phyloP scores from a whole-genome alignment of 1,140 invertebrate genomes.

The Caenorhabditis elegans region WBcel235 BX284604.4:4828501-4829000 shows the following conservation, averaged over 20 bases:
- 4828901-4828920: too few species aligned
- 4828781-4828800: background rate
- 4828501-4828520: too few species aligned
- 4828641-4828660: background rate
- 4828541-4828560: background rate
- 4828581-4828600: conserved; percentile 6
- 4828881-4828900: background rate
- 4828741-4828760: background rate
- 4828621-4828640: background rate
- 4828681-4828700: background rate
- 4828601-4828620: background rate
- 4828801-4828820: background rate
- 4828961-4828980: too few species aligned
- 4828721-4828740: background rate
- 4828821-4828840: background rate
- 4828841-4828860: background rate
- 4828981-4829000: too few species aligned
- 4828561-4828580: conserved; percentile 18
- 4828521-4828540: conserved; percentile 13
- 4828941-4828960: too few species aligned
- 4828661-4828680: background rate
- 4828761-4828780: conserved; percentile 13
- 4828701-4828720: background rate
- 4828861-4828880: too few species aligned
- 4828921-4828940: too few species aligned